A percentile compares a stretch with the other conserved stretches of the same genome.
Evolutionary conservation across 2,888 invertebrate genomes (phyloP).

Genomic region (Napeogenes sylphis): DNA sequence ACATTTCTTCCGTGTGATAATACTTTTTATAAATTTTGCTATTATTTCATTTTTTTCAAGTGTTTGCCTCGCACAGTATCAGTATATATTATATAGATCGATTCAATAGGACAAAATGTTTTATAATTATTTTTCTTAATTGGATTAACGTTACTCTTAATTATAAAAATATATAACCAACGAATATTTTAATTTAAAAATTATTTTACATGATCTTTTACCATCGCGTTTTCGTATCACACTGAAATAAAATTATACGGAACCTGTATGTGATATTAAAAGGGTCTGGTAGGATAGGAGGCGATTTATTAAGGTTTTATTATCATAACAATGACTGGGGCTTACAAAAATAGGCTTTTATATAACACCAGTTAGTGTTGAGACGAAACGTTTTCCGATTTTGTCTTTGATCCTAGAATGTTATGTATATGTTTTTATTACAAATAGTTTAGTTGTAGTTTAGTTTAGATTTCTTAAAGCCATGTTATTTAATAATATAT

Average conservation of each 20-base stretch:
- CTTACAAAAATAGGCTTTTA: constrained; percentile 32
- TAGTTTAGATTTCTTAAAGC: too few species aligned
- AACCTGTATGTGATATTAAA: constrained; percentile 33
- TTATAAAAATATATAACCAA: too few species aligned
- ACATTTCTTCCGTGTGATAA: background rate
- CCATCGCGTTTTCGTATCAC: too few species aligned
- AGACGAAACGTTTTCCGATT: constrained; percentile 6
- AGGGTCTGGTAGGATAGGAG: constrained; percentile 43
- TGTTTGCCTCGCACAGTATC: too few species aligned
- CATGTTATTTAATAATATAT: too few species aligned
- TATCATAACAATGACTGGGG: constrained; percentile 56
- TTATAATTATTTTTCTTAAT: too few species aligned
- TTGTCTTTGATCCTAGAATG: constrained; percentile 2
- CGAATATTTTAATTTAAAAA: too few species aligned
- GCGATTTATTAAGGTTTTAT: constrained; percentile 53
- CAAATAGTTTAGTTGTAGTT: too few species aligned
- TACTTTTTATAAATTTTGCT: background rate
- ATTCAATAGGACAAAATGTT: too few species aligned
- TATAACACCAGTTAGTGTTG: constrained; percentile 1
- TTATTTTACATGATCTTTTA: too few species aligned
- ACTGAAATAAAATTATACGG: constrained; percentile 7
- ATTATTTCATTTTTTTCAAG: background rate
- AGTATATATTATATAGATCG: too few species aligned
- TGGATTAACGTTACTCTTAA: too few species aligned
- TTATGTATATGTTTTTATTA: background rate